These are phyloP conservation scores for Sinosuthora webbiana DNA, from an alignment of 2,113 vertebrate species.

Conservation along the genomic window DNA sequence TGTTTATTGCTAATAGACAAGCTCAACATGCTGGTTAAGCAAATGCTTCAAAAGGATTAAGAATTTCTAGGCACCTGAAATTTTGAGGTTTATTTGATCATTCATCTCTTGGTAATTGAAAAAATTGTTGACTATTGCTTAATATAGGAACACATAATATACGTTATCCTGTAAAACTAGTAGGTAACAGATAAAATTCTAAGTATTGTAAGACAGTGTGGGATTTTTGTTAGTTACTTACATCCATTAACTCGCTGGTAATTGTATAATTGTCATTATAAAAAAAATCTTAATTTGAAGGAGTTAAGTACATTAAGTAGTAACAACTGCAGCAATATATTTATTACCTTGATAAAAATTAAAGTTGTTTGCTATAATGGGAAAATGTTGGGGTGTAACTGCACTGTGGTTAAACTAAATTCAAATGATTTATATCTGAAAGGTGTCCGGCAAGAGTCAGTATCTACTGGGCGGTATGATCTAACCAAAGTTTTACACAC, in stretches of 20 bases:
- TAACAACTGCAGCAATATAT: slow-evolving; percentile 48
- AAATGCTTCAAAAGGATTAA: neutral
- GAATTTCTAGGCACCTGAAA: neutral
- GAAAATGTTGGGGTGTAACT: slow-evolving; percentile 63
- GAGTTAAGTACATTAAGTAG: neutral
- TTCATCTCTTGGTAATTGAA: neutral
- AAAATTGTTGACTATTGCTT: neutral
- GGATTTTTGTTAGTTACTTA: neutral
- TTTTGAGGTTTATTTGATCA: neutral
- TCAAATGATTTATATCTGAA: slow-evolving; percentile 93
- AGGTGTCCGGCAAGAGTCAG: slow-evolving; percentile 96
- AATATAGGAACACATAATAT: neutral
- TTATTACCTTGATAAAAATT: slow-evolving; percentile 47
- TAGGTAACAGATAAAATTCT: neutral
- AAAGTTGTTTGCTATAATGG: slow-evolving; percentile 59
- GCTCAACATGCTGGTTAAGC: neutral
- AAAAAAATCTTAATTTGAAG: neutral
- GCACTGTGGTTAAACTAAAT: slow-evolving; percentile 79
- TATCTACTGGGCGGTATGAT: slow-evolving; percentile 94
- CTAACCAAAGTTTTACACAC: slow-evolving; percentile 82
- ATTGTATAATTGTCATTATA: neutral
- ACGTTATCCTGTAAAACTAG: neutral
- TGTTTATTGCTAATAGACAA: neutral
- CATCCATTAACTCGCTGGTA: neutral
- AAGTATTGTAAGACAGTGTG: neutral